Evolutionary conservation across 2,113 vertebrate genomes (phyloP), one percentile per base, ranked within the genome.

Genomic region (Daboia siamensis): DNA sequence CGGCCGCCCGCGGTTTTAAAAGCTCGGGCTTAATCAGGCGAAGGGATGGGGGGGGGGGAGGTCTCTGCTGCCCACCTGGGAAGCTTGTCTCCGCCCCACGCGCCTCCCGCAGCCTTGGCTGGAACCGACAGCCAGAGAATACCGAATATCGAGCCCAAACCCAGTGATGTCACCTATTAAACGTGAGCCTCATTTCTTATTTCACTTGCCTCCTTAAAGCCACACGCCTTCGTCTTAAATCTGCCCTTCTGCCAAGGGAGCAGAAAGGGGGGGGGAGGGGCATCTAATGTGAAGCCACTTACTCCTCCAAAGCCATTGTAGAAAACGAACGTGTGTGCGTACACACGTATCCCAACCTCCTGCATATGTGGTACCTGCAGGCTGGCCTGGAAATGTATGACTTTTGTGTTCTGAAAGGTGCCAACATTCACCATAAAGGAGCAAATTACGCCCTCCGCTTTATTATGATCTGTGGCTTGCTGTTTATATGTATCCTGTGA

Each of bases 131-230:
- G 97, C 92, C 96, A 95, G 92, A 97, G 98, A 96, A 97, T 95
- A 96, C 97, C 91, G 96, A 97, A 95, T 95, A 91, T 97, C 96
- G 96, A 97, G 97, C 98, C 97, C 97, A 97, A 97, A 98, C 97
- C 97, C 97, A 98, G 98, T 98, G 98, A 98, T 98, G 98, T 98
- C 98, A 98, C 98, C 97, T 97, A 96, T 98, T 97, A 98, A 98
- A 98, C 98, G 98, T 98, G 98, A 98, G 98, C 96, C 96, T 98
- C 98, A 98, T 98, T 97, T 97, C 98, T 98, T 98, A 98, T 98
- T 98, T 98, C 98, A 97, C 97, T 97, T 92, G 95, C 96, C 97
- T 98, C 97, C 98, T 98, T 98, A 98, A 98, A 98, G 98, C 97
- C 96, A 98, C 97, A 97, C 97, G 96, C 95, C 96, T 97, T 97